These are phyloP conservation scores for Adelges cooleyi DNA, from an alignment of 1,140 invertebrate genomes.

Conservation along the genomic window DNA sequence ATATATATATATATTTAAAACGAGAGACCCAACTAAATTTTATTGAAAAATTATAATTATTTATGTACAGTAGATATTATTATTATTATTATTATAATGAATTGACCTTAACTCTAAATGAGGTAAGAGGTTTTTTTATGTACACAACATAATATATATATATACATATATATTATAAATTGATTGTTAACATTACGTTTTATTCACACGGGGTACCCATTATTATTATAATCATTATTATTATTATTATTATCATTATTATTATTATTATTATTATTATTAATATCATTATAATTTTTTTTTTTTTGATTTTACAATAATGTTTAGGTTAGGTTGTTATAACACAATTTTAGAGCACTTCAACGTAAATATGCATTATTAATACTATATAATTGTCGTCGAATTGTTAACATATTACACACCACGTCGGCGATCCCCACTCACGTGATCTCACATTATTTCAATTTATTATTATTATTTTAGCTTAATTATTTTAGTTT, in stretches of 20 bases:
- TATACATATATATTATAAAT: conserved; percentile 18
- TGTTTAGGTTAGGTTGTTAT: conserved; percentile 27
- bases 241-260: conserved; percentile 17
- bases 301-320: conserved; percentile 17
- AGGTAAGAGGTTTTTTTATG: conserved; percentile 10
- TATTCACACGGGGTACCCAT: conserved; percentile 26
- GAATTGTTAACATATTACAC: background rate
- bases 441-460: conserved; percentile 33
- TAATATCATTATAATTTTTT: conserved; percentile 1
- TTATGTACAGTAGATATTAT: conserved; percentile 27
- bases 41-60: conserved; percentile 22
- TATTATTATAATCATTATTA: conserved; percentile 21
- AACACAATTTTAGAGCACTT: conserved; percentile 24
- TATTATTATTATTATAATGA: background rate
- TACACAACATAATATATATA: conserved; percentile 25
- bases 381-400: background rate
- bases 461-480: conserved; percentile 24
- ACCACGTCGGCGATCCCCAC: background rate
- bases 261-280: conserved; percentile 21
- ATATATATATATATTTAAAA: conserved; percentile 7
- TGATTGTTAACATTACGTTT: conserved; percentile 23
- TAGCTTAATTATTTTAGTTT: conserved; percentile 30
- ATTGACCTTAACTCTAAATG: too few relatives aligned
- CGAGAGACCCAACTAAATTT: conserved; percentile 23
- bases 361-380: background rate